These are phyloP conservation scores for Antheraea pernyi DNA, from an alignment of 1,140 invertebrate genomes.

Conservation along the genomic window DNA sequence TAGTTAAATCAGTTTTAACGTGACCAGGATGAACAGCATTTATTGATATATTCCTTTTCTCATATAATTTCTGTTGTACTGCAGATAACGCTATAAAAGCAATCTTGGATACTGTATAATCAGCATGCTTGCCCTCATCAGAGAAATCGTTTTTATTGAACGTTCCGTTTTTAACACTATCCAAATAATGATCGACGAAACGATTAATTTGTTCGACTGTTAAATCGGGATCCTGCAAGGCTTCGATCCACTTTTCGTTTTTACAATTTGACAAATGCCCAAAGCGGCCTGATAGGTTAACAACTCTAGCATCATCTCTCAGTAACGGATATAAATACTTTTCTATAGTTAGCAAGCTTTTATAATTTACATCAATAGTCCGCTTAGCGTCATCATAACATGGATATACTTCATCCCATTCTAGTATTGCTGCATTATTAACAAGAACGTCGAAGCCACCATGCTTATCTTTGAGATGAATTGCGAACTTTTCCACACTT, in stretches of 20 bases:
- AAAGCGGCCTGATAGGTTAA: constrained; percentile 86
- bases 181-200: constrained; percentile 85
- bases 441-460: constrained; percentile 89
- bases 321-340: constrained; percentile 85
- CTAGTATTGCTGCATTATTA: constrained; percentile 92
- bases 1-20: constrained; percentile 58
- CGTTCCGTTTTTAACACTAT: constrained; percentile 70
- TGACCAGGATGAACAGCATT: constrained; percentile 64
- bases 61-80: constrained; percentile 71
- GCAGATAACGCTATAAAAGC: constrained; percentile 82
- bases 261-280: constrained; percentile 82
- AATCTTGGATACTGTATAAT: constrained; percentile 88
- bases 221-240: constrained; percentile 54
- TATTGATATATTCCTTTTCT: constrained; percentile 53
- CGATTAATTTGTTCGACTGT: constrained; percentile 80
- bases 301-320: constrained; percentile 84
- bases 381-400: constrained; percentile 84
- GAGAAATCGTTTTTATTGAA: constrained; percentile 79
- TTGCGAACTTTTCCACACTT: constrained; percentile 81
- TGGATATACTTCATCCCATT: constrained; percentile 82
- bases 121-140: constrained; percentile 77
- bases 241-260: constrained; percentile 71
- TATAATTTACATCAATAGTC: constrained; percentile 85
- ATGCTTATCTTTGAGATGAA: constrained; percentile 83
- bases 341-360: constrained; percentile 82